Conservation (phyloP, 2,113 vertebrate species). For the Aviceda subcristata region DNA sequence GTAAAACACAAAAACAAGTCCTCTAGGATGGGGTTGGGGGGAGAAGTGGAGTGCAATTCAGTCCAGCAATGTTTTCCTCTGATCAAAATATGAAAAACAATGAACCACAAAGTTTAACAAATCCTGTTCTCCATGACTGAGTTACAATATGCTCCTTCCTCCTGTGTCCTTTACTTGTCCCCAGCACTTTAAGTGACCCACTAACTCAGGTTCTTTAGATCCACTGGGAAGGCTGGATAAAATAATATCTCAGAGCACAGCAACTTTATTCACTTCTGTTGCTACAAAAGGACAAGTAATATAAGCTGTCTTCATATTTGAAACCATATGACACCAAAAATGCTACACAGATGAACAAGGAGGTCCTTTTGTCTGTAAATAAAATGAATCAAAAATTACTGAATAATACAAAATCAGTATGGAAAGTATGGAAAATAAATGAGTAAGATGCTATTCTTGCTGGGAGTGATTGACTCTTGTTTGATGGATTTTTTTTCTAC, state of each 20-base stretch:
- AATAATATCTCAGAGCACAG: not conserved
- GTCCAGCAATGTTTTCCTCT: not conserved
- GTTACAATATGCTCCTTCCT: not conserved
- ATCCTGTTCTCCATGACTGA: not conserved
- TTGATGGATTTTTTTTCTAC: not conserved
- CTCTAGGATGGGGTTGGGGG: not conserved
- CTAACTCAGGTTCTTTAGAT: not conserved
- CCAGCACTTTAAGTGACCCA: not conserved
- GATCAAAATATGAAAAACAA: not conserved
- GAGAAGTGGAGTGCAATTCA: not conserved
- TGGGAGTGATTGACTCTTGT: not conserved
- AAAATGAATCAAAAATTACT: not conserved
- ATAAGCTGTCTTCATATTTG: not conserved
- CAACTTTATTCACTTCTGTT: not conserved
- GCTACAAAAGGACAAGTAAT: not conserved
- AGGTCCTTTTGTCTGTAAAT: not conserved
- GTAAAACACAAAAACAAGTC: fast-evolving
- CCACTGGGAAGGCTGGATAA: not conserved
- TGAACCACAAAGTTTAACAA: not conserved
- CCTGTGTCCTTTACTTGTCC: not conserved
- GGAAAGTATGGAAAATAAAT: not conserved
- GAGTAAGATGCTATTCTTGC: not conserved
- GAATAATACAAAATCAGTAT: not conserved
- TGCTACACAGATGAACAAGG: not conserved
- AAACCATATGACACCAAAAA: not conserved